These are phyloP conservation scores for Desmophyllum pertusum DNA, from an alignment of 92 coral and sea anemone species.

Conservation along the genomic window DNA sequence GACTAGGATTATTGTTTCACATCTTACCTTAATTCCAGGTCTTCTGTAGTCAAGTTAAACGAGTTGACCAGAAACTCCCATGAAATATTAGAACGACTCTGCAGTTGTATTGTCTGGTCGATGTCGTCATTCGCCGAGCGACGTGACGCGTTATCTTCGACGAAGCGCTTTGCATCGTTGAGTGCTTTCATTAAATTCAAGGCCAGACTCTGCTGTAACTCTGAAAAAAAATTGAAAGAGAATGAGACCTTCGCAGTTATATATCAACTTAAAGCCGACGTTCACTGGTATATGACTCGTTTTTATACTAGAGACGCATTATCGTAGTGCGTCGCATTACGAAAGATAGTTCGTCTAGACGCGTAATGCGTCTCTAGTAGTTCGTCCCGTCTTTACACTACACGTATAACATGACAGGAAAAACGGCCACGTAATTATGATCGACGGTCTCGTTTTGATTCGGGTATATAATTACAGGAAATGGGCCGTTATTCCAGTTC, in stretches of 20 bases:
- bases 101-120: background rate
- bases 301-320: too few species aligned
- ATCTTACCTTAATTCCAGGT: conserved; percentile 17
- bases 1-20: background rate
- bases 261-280: background rate
- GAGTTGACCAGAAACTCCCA: conserved; percentile 3
- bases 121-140: background rate
- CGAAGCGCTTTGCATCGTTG: background rate
- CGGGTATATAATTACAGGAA: too few species aligned
- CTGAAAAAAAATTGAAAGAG: too few species aligned
- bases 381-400: too few species aligned
- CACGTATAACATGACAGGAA: too few species aligned
- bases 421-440: too few species aligned
- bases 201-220: background rate
- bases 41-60: conserved; percentile 21
- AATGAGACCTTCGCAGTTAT: too few species aligned
- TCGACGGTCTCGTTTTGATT: too few species aligned
- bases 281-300: background rate
- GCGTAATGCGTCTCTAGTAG: too few species aligned
- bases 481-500: background rate
- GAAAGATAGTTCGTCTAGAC: too few species aligned
- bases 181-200: background rate
- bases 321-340: too few species aligned
- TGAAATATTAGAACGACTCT: background rate
- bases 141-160: background rate